Conservation (phyloP, 2,888 invertebrate species). For the Tenthredo amoena region DNA sequence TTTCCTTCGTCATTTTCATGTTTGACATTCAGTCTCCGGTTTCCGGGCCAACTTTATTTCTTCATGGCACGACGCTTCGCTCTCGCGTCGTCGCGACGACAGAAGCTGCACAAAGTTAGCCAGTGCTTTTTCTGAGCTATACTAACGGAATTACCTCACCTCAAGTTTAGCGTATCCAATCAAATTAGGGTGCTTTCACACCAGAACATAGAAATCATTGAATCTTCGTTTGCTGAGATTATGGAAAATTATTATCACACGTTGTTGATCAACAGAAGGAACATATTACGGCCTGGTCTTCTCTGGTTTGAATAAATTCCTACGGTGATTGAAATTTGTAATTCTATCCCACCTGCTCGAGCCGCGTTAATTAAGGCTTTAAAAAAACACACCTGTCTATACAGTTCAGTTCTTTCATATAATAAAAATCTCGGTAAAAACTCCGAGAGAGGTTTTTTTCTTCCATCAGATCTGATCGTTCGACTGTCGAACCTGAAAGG, state of each 20-base stretch:
- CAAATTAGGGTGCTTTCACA: constrained; percentile 18
- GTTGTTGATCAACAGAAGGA: not conserved
- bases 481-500: not conserved
- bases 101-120: not conserved
- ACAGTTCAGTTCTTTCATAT: not conserved
- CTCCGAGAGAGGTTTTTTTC: not conserved
- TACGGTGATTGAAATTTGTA: not conserved
- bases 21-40: not conserved
- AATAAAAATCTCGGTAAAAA: not conserved
- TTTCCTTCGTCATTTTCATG: not conserved
- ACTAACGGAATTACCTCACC: constrained; percentile 24
- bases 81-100: not conserved
- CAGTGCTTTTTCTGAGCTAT: constrained; percentile 25
- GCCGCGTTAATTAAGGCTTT: not conserved
- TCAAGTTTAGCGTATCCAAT: not conserved
- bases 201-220: not conserved
- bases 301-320: not conserved
- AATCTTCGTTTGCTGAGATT: not conserved
- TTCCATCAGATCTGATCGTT: not conserved
- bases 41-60: not conserved
- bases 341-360: not conserved
- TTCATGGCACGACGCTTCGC: not conserved
- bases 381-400: not conserved
- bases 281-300: not conserved
- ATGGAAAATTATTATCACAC: not conserved